phyloP scores from a whole-genome alignment of 2,888 invertebrate genomes.

The Neoascia interrupta region DNA sequence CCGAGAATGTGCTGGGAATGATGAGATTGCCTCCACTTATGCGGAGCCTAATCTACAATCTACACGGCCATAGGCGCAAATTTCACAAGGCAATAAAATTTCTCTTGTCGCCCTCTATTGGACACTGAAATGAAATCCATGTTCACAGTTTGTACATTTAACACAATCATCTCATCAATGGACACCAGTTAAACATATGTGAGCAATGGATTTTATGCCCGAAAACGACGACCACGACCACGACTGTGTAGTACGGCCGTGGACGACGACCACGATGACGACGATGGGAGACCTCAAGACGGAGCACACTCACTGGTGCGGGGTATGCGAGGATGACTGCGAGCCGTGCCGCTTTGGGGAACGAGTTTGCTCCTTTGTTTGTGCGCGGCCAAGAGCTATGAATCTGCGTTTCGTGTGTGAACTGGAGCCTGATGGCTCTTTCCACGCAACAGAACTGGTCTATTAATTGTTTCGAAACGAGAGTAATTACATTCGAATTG shows the following conservation, averaged over 20 bases:
- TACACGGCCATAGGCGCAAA: slow-evolving; percentile 70
- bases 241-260: neutral
- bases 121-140: slow-evolving; percentile 70
- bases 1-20: slow-evolving; percentile 68
- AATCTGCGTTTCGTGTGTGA: slow-evolving; percentile 52
- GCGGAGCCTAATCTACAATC: slow-evolving; percentile 66
- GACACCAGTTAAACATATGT: slow-evolving; percentile 70
- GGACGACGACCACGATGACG: neutral
- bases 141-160: slow-evolving; percentile 70
- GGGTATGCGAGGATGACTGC: slow-evolving; percentile 20
- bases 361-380: slow-evolving; percentile 66
- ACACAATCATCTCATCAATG: slow-evolving; percentile 70
- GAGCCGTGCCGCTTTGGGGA: neutral
- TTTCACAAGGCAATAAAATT: slow-evolving; percentile 70
- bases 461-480: slow-evolving; percentile 69
- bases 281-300: slow-evolving; percentile 3
- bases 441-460: slow-evolving; percentile 41
- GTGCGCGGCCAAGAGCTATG: slow-evolving; percentile 50
- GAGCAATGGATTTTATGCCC: slow-evolving; percentile 70
- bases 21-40: slow-evolving; percentile 61
- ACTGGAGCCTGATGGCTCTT: slow-evolving; percentile 11
- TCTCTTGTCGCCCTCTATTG: slow-evolving; percentile 70
- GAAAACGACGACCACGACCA: slow-evolving; percentile 55
- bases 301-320: neutral
- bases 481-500: slow-evolving; percentile 67